Evolutionary conservation across 2,797 vertebrate species (phyloP), one percentile per base, ranked within the genome.

Genomic region (Gymnocypris eckloni): DNA sequence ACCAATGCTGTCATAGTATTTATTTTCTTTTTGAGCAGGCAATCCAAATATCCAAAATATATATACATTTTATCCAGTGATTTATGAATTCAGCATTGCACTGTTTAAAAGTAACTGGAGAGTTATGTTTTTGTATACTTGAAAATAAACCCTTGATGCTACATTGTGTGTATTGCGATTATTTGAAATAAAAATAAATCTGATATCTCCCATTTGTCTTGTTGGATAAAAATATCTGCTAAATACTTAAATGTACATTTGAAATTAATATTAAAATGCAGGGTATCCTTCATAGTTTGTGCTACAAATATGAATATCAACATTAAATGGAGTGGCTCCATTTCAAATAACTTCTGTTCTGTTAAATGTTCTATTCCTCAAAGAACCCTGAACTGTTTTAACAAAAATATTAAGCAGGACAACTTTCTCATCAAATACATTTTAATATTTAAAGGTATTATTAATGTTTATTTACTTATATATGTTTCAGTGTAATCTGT

Each of bases 1-100:
- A 80, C 64, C 73, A 78, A 71, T 86, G 91, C 86, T 88, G 87
- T 90, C 86, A 89, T 25, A 45, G 69, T 77, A 75, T 83, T 50
- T 15, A 4, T 80, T 64, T 43, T 43, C n/a, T n/a, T n/a, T n/a
- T n/a, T n/a, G n/a, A n/a, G n/a, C n/a, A n/a, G n/a, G 8, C 18
- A 75, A 50, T 64, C 20, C 43, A 66, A 66, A 56, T 56, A 43
- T 37, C 33, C 33, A 3, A 33, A 33, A 39, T 20, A 13, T 67
- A 37, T 67, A 39, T 69, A 4, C 8, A 69, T 43, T 45, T 45
- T 33, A 45, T 45, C 7, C 39, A 43, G 41, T 64, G 41, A 79
- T 64, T 28, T 79, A 45, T 79, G 15, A n/a, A 28, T n/a, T 79
- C 41, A 48, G 6, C n/a, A 45, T 45, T 50, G 43, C 25, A 66